Conservation (phyloP, 2,113 vertebrate genomes). For the Procavia capensis region DNA sequence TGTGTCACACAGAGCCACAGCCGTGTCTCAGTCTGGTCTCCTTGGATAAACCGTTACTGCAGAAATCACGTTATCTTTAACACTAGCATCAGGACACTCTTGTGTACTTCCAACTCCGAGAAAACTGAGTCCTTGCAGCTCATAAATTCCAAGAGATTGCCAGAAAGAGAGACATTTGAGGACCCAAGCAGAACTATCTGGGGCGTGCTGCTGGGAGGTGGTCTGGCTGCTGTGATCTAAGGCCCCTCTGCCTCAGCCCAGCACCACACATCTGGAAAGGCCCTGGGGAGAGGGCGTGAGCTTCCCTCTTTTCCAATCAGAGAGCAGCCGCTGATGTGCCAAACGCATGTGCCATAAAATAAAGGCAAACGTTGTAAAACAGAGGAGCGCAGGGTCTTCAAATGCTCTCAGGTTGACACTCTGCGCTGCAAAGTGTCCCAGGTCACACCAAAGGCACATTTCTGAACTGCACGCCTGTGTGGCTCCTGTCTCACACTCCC, state of each 20-base stretch:
- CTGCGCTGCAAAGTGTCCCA: background rate
- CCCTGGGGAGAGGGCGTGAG: background rate
- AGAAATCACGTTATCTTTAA: background rate
- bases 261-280: background rate
- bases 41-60: background rate
- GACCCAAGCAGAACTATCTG: background rate
- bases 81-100: background rate
- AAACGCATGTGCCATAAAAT: conserved; percentile 48
- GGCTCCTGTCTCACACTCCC: background rate
- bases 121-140: background rate
- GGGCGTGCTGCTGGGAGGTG: background rate
- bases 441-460: no score
- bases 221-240: background rate
- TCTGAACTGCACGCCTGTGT: background rate
- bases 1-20: background rate
- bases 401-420: background rate
- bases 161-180: background rate
- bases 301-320: background rate
- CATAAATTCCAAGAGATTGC: background rate
- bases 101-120: background rate
- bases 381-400: conserved; percentile 51
- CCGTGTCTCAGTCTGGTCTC: background rate
- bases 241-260: background rate
- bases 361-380: background rate
- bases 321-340: conserved; percentile 20